phyloP scores from a whole-genome alignment of 2,888 invertebrate genomes.

The Cistogaster globosa region DNA sequence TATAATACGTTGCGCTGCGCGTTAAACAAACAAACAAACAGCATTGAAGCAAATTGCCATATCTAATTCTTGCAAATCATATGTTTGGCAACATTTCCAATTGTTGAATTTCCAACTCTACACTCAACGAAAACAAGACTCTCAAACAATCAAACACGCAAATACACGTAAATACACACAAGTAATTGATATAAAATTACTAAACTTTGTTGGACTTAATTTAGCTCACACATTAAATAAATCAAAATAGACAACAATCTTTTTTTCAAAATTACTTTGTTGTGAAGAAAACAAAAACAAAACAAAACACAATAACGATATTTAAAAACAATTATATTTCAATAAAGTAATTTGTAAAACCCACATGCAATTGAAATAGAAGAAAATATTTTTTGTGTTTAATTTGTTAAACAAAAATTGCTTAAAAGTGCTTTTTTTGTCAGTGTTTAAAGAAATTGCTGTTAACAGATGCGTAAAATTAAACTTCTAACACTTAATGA shows the following conservation, averaged over 20 bases:
- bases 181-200: constrained; percentile 21
- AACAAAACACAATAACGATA: constrained; percentile 7
- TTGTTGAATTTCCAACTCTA: constrained; percentile 10
- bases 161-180: background rate
- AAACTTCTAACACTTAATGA: constrained; percentile 36
- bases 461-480: constrained; percentile 60
- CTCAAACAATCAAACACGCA: background rate
- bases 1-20: background rate
- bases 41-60: background rate
- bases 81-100: constrained; percentile 44
- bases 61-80: background rate
- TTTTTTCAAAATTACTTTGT: constrained; percentile 8
- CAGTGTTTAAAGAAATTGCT: constrained; percentile 43
- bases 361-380: background rate
- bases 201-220: constrained; percentile 18
- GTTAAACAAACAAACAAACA: constrained; percentile 9
- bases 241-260: constrained; percentile 31
- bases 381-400: no score
- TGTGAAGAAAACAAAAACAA: background rate
- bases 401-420: background rate
- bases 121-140: background rate
- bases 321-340: constrained; percentile 21
- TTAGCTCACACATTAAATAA: constrained; percentile 22
- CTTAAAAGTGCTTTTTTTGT: background rate
- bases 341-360: background rate